These are phyloP conservation scores for Pherbina coryleti DNA, from an alignment of 2,888 invertebrate species.

Conservation along the genomic window DNA sequence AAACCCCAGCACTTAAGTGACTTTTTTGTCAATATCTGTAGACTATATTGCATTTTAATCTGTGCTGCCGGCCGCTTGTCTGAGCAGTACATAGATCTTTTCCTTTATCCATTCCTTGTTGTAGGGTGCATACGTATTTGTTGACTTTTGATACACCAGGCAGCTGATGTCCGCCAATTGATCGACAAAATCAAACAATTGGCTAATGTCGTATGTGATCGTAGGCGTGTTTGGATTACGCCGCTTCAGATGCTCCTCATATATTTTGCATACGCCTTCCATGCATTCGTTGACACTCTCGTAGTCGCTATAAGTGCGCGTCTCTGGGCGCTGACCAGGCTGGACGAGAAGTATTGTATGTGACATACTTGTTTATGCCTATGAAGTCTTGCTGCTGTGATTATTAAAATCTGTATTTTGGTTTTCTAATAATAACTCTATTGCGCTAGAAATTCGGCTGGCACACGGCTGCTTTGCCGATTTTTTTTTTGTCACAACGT, in stretches of 20 bases:
- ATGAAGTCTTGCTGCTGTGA: not conserved
- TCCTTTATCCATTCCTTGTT: conserved; percentile 99
- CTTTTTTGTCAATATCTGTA: too few relatives aligned
- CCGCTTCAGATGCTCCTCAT: conserved; percentile 97
- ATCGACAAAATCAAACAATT: conserved; percentile 98
- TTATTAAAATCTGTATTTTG: too few relatives aligned
- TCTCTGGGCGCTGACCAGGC: conserved; percentile 92
- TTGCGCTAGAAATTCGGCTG: not conserved
- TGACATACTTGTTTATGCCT: conserved; percentile 72
- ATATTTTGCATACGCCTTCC: conserved; percentile 99
- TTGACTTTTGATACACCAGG: conserved; percentile 94
- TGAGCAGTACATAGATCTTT: conserved; percentile 94
- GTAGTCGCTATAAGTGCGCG: conserved; percentile 97
- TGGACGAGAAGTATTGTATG: conserved; percentile 97
- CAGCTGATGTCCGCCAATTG: conserved; percentile 95
- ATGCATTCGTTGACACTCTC: conserved; percentile 98
- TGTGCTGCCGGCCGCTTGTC: conserved; percentile 83
- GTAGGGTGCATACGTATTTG: conserved; percentile 96
- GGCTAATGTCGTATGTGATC: conserved; percentile 98
- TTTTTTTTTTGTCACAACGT: not conserved
- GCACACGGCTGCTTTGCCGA: not conserved
- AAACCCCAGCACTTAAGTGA: not conserved
- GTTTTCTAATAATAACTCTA: not conserved
- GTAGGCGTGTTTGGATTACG: conserved; percentile 95
- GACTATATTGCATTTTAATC: conserved; percentile 39